Base-by-base conservation (phyloP, 2,113 vertebrate genomes). In the Toxotes jaculatrix region DNA sequence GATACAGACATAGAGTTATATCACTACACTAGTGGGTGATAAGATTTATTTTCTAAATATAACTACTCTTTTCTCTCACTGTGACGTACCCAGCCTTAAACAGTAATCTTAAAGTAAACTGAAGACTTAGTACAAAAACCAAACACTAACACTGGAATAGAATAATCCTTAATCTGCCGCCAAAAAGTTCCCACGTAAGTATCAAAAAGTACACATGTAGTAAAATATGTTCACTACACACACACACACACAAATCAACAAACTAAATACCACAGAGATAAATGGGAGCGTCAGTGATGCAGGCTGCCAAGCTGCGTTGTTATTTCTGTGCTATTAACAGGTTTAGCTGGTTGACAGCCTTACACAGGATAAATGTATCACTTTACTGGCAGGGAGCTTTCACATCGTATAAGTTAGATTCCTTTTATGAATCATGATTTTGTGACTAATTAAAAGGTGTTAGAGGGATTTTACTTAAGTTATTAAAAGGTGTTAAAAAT, bases 111-210 rank as follows among this genome's bases (percentile, higher is more conserved):
- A 49, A 40, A 75, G 56, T 65, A 87, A 84, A 82, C 43, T 62
- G 0, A 38, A 57, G 10, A 36, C 43, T 0, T 11, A 27, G 62
- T 66, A 51, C 5, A 45, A 38, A 79, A 62, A 40, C 38, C 60
- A 45, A 43, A 79, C 16, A 49, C 32, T 6, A 59, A 62, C 55
- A 66, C 65, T 5, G 4, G 51, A 72, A 40, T 36, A 42, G 66
- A 59, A 61, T 76, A 42, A 83, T 68, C 51, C 61, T 59, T 36
- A 73, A 80, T 77, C 56, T 80, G 57, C 40, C 74, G 43, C 62
- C 51, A 70, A 42, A 40, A n/a, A 11, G 53, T 59, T 73, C 51
- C 40, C 42, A 49, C 2, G 1, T 12, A 34, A 36, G 40, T 40
- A 71, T 32, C 65, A 27, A 68, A 31, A 63, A 6, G 1, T n/a